Evolutionary conservation across 2,797 vertebrate species (phyloP).

Genomic region (Prionace glauca): DNA sequence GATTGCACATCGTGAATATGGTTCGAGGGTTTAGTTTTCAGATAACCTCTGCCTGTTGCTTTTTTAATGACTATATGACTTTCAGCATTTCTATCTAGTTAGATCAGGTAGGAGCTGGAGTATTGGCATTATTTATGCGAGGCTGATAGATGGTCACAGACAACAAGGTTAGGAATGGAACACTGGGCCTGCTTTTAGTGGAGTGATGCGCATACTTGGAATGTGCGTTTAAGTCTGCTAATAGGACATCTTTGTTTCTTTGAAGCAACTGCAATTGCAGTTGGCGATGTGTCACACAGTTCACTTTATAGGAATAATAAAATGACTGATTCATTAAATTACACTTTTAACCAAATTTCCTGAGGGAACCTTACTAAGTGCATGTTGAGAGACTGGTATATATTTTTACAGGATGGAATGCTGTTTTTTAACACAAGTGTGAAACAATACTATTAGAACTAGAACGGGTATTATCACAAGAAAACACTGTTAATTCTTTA

Average conservation of each 20-base stretch:
- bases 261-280: neutral
- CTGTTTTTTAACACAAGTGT: neutral
- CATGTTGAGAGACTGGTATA: neutral
- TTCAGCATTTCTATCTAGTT: neutral
- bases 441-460: neutral
- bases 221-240: neutral
- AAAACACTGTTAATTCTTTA: neutral
- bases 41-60: neutral
- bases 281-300: neutral
- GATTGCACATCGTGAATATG: neutral
- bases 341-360: neutral
- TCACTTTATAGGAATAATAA: neutral
- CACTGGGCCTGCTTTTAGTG: neutral
- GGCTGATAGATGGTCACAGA: neutral
- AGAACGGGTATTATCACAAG: neutral
- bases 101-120: neutral
- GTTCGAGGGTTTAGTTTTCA: neutral
- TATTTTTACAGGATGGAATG: neutral
- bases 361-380: neutral
- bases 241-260: neutral
- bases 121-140: neutral
- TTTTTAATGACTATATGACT: neutral
- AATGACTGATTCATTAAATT: neutral
- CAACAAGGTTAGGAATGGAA: neutral
- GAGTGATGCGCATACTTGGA: constrained; percentile 14